These are phyloP conservation scores for Mayetiola destructor DNA, from an alignment of 2,888 invertebrate genomes.

Conservation along the genomic window DNA sequence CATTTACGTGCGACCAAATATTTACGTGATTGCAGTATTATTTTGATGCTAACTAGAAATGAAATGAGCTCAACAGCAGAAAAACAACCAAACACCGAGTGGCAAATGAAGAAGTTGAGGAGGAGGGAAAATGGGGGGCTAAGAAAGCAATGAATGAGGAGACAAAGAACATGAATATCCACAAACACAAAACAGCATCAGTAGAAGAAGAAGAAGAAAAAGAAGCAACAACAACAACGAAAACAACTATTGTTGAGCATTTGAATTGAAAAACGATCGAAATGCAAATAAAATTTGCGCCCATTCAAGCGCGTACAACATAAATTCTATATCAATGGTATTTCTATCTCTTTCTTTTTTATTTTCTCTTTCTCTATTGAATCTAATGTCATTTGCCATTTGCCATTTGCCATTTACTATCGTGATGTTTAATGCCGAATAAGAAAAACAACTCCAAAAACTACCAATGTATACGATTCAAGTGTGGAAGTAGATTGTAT, in stretches of 20 bases:
- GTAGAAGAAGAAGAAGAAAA: background rate
- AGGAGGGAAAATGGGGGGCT: background rate
- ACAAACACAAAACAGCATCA: background rate
- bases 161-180: background rate
- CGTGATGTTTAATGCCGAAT: no score
- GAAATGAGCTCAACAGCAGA: background rate
- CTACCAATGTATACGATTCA: no score
- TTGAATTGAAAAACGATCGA: background rate
- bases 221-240: background rate
- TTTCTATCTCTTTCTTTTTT: background rate
- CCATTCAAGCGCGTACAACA: background rate
- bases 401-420: no score
- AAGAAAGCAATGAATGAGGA: background rate
- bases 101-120: background rate
- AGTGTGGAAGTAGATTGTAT: no score
- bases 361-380: background rate
- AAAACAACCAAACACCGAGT: background rate
- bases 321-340: background rate
- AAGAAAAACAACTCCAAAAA: no score
- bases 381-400: background rate
- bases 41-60: slow-evolving; percentile 9
- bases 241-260: no score
- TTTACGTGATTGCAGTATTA: slow-evolving; percentile 9
- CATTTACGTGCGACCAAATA: background rate
- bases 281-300: slow-evolving; percentile 11